phyloP scores from a whole-genome alignment of 2,797 vertebrate species.

The Taenioides sp. region DNA sequence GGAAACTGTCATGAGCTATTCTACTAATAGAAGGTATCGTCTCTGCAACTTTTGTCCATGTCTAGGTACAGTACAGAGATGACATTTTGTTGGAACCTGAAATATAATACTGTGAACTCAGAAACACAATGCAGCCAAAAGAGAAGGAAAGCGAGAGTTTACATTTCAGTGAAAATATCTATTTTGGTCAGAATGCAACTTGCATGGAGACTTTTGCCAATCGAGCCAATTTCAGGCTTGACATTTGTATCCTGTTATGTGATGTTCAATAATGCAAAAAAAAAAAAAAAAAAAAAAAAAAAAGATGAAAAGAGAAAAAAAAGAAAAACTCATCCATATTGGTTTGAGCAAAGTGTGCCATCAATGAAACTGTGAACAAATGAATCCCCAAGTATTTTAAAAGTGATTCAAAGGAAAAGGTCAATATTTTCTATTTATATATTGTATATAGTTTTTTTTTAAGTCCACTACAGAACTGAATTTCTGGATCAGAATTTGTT shows the following conservation, averaged over 20 bases:
- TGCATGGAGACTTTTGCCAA: conserved; percentile 47
- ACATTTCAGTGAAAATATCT: conserved; percentile 39
- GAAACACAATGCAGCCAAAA: conserved; percentile 21
- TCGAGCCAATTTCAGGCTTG: conserved; percentile 16
- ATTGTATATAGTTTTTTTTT: conserved; percentile 64
- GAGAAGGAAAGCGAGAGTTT: conserved; percentile 16
- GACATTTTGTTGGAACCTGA: conserved; percentile 11
- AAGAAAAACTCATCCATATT: conserved; percentile 32
- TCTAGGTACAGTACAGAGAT: conserved; percentile 41
- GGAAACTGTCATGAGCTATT: conserved; percentile 45
- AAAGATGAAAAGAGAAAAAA: background rate
- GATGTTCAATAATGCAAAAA: conserved; percentile 20
- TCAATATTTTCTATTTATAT: conserved; percentile 63
- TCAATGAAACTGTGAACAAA: conserved; percentile 29
- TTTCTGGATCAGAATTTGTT: conserved; percentile 15
- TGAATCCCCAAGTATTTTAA: conserved; percentile 18
- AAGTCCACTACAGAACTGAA: conserved; percentile 29
- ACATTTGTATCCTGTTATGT: conserved; percentile 12
- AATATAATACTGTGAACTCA: conserved; percentile 8
- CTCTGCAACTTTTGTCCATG: conserved; percentile 43
- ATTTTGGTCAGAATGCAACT: conserved; percentile 28
- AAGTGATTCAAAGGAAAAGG: conserved; percentile 8
- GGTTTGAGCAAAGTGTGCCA: conserved; percentile 51
- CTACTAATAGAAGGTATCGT: conserved; percentile 50
- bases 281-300: conserved; percentile 8